Evolutionary conservation across 1,140 invertebrate genomes (phyloP).

Genomic region (Physella acuta): DNA sequence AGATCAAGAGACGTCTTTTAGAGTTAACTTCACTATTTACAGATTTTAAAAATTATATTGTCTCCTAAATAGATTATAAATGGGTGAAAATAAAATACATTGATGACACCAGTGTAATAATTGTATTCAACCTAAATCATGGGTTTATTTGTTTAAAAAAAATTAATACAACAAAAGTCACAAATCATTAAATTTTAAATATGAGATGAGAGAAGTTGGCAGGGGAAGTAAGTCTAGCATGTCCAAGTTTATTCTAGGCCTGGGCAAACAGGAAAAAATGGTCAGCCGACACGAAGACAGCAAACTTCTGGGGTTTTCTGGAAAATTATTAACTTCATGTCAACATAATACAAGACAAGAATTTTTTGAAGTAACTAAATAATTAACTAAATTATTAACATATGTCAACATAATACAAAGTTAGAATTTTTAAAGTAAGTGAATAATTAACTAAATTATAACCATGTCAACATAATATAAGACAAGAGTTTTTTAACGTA

Average conservation of each 20-base stretch:
- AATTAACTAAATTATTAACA: not conserved
- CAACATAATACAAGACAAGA: not conserved
- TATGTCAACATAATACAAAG: not conserved
- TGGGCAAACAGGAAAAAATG: constrained; percentile 9
- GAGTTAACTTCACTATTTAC: too few relatives aligned
- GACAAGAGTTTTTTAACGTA: not conserved
- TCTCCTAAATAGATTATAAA: too few relatives aligned
- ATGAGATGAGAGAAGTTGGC: constrained; percentile 4
- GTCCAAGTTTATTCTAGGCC: not conserved
- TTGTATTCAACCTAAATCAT: too few relatives aligned
- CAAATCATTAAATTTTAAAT: constrained; percentile 13
- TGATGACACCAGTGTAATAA: too few relatives aligned
- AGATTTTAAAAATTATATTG: too few relatives aligned
- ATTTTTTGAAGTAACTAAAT: not conserved
- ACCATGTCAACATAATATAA: not conserved
- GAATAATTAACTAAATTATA: not conserved
- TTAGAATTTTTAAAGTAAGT: not conserved
- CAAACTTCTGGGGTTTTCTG: constrained; percentile 12
- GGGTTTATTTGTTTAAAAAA: too few relatives aligned
- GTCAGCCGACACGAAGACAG: constrained; percentile 9
- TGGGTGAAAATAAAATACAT: too few relatives aligned
- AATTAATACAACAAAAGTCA: not conserved
- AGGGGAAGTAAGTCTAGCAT: not conserved
- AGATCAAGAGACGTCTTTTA: too few relatives aligned
- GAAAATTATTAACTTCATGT: not conserved